Percentiles rank a stretch among this genome's conserved stretches.
Conservation (phyloP, 53 echinoderm and acorn worm genomes). For the Actinopyga echinites region DNA sequence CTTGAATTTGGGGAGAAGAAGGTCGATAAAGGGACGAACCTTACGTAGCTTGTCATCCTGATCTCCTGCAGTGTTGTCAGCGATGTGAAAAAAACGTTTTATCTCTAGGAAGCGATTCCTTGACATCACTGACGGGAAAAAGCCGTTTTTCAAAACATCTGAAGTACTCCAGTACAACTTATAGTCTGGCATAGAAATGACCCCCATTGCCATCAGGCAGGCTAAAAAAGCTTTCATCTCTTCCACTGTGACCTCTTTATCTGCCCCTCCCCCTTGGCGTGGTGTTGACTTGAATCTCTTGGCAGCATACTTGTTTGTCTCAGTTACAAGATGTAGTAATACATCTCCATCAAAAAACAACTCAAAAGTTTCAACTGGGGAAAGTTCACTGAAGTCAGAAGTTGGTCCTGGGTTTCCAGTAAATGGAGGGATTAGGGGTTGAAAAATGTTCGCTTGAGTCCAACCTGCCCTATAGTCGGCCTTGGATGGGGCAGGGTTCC, state of each 20-base stretch:
- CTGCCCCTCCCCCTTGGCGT: neutral
- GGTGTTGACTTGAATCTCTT: neutral
- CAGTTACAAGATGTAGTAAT: neutral
- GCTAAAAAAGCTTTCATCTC: constrained; percentile 42
- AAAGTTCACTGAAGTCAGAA: neutral
- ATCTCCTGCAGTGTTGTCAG: constrained; percentile 16
- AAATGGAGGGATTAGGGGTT: neutral
- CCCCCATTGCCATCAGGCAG: constrained; percentile 29
- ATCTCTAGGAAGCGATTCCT: constrained; percentile 16
- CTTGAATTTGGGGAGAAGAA: constrained; percentile 23
- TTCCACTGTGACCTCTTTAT: neutral
- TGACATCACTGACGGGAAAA: constrained; percentile 44
- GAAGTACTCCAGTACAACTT: constrained; percentile 39
- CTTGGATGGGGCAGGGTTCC: neutral
- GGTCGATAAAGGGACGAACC: constrained; percentile 36
- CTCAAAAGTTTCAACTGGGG: neutral
- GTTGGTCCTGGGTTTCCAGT: neutral
- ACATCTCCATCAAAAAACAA: constrained; percentile 6
- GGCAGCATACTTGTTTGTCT: neutral
- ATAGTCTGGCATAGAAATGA: constrained; percentile 10
- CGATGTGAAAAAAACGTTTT: constrained; percentile 8
- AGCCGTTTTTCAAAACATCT: constrained; percentile 11
- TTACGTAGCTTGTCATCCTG: constrained; percentile 14
- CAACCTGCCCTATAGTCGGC: neutral
- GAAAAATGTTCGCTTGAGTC: constrained; percentile 4